Evolutionary conservation across 1,140 invertebrate genomes (phyloP).

Genomic region (Holotrichia oblita): DNA sequence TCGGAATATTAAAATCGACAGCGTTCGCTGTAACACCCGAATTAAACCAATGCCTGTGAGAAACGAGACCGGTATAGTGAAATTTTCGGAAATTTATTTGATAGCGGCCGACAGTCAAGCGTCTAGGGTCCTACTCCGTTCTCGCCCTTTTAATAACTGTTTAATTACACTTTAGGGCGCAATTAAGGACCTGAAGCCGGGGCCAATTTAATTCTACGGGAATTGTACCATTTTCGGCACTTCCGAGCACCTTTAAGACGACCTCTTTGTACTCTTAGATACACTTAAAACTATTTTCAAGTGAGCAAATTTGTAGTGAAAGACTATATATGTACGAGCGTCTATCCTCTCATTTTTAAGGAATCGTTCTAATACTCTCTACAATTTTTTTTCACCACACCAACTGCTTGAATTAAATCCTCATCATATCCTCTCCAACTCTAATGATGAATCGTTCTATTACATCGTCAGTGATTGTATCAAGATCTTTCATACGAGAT

Average conservation of each 20-base stretch:
- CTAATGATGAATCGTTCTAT: no score
- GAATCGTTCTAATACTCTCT: no score
- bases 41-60: background rate
- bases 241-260: background rate
- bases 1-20: no score
- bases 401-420: no score
- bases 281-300: background rate
- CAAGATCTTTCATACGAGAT: no score
- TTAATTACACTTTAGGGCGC: background rate
- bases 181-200: background rate
- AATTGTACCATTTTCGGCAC: background rate
- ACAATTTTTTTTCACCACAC: no score
- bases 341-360: no score
- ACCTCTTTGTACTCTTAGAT: background rate
- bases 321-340: no score
- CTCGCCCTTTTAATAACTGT: background rate
- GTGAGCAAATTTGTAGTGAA: no score
- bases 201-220: background rate
- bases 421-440: no score
- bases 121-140: background rate
- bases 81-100: background rate
- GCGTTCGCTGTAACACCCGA: no score
- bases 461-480: no score
- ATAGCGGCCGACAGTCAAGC: background rate
- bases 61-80: background rate